A percentile compares a stretch with the other conserved stretches of the same genome.
These are phyloP conservation scores for Conus canariensis DNA, from an alignment of 2,888 invertebrate species.

Conservation along the genomic window DNA sequence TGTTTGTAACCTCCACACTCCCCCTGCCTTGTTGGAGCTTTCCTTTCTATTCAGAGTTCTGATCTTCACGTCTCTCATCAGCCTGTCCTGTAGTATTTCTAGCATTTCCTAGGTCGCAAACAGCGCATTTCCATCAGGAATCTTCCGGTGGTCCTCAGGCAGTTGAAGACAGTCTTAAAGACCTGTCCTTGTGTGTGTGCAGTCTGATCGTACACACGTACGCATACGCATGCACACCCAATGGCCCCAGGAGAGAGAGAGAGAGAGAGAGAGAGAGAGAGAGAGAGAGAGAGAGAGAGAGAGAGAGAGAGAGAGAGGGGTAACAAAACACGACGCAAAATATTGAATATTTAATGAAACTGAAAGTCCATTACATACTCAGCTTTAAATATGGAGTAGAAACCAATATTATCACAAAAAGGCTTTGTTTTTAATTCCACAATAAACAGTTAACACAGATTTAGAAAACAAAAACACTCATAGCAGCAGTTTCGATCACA, in stretches of 20 bases:
- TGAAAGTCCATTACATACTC: not conserved
- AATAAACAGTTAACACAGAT: not conserved
- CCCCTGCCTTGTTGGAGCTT: too few relatives aligned
- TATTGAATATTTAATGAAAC: constrained; percentile 7
- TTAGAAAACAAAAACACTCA: too few relatives aligned
- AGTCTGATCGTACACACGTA: too few relatives aligned
- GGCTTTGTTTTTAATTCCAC: not conserved
- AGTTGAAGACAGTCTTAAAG: too few relatives aligned
- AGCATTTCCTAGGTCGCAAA: too few relatives aligned
- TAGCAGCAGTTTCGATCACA: not conserved
- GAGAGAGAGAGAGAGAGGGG: not conserved
- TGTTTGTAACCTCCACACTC: too few relatives aligned
- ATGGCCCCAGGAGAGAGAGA: not conserved
- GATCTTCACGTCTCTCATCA: too few relatives aligned
- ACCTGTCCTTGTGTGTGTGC: too few relatives aligned
- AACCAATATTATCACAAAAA: not conserved
- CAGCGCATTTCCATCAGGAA: too few relatives aligned
- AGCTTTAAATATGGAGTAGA: not conserved
- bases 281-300: constrained; percentile 34
- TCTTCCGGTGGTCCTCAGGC: too few relatives aligned
- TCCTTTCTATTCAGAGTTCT: too few relatives aligned
- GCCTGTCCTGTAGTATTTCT: too few relatives aligned
- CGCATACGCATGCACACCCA: not conserved
- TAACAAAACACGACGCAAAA: not conserved
- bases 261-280: constrained; percentile 34